Conservation (phyloP, 2,888 invertebrate species). For the Mamestra brassicae region DNA sequence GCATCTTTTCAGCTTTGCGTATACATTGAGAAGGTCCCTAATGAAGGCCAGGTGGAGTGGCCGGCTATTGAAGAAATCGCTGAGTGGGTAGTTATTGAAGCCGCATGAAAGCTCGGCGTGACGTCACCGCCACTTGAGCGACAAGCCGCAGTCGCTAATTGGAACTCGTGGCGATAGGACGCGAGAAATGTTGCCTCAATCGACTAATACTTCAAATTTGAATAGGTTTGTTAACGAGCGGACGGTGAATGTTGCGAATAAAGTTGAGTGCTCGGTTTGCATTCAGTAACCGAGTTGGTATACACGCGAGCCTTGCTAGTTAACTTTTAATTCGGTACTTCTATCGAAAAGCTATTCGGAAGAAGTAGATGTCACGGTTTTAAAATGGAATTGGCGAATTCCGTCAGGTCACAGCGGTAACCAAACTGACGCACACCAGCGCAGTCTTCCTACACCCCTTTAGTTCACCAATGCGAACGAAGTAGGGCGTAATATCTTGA, state of each 20-base stretch:
- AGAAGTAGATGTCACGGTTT: conserved; percentile 68
- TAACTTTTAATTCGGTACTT: conserved; percentile 70
- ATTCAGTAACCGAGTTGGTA: conserved; percentile 73
- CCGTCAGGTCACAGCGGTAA: conserved; percentile 72
- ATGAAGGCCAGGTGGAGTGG: conserved; percentile 90
- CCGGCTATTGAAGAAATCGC: conserved; percentile 88
- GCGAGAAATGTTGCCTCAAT: conserved; percentile 89
- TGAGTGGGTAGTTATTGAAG: conserved; percentile 90
- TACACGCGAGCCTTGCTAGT: conserved; percentile 64
- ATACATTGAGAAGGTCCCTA: conserved; percentile 86
- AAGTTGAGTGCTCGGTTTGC: conserved; percentile 77
- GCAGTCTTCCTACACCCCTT: conserved; percentile 86
- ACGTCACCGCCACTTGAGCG: conserved; percentile 89
- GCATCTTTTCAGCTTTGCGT: conserved; percentile 84
- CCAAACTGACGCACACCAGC: conserved; percentile 82
- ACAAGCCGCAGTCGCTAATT: conserved; percentile 90
- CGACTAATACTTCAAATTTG: conserved; percentile 90
- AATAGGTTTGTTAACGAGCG: conserved; percentile 90
- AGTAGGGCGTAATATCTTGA: conserved; percentile 90
- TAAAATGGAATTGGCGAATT: conserved; percentile 81
- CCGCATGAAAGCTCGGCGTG: conserved; percentile 88
- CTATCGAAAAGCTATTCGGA: conserved; percentile 65
- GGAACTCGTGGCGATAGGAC: conserved; percentile 89
- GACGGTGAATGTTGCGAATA: conserved; percentile 86
- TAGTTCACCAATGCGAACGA: conserved; percentile 89